phyloP scores from a whole-genome alignment of 1,140 invertebrate genomes.

The Leucophenga varia region DNA sequence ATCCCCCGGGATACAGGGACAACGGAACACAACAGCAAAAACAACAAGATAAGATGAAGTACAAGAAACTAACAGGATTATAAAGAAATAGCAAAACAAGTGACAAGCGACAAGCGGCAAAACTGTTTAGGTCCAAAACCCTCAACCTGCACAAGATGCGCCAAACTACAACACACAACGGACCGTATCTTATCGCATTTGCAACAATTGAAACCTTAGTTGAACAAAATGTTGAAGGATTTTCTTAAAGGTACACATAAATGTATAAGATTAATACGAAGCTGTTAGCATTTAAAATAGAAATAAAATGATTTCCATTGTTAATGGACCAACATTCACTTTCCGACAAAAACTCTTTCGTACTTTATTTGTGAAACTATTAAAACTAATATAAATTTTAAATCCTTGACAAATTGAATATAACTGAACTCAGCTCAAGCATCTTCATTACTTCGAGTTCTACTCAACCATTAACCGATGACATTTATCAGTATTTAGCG shows the following conservation, averaged over 20 bases:
- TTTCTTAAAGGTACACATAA: too few relatives aligned
- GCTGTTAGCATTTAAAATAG: too few relatives aligned
- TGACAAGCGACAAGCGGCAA: conserved; percentile 27
- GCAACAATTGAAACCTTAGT: too few relatives aligned
- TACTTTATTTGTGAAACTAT: conserved; percentile 42
- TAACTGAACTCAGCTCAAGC: conserved; percentile 3
- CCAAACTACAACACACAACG: too few relatives aligned
- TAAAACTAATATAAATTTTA: conserved; percentile 54
- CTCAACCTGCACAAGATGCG: too few relatives aligned
- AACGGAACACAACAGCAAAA: conserved; percentile 1
- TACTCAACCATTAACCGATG: conserved; percentile 4
- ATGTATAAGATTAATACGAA: too few relatives aligned
- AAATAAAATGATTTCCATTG: neutral
- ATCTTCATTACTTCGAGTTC: conserved; percentile 8
- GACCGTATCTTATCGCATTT: too few relatives aligned
- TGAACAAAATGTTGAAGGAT: too few relatives aligned
- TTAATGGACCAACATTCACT: too few relatives aligned
- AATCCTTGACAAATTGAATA: too few relatives aligned
- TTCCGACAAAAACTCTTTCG: conserved; percentile 12
- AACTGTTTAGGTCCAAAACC: too few relatives aligned
- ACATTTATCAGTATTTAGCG: conserved; percentile 26
- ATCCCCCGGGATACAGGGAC: conserved; percentile 40
- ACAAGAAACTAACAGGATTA: conserved; percentile 40
- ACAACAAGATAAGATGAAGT: conserved; percentile 10
- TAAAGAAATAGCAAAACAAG: conserved; percentile 17